These are phyloP conservation scores for Laspeyria flexula DNA, from an alignment of 2,888 invertebrate genomes.

Conservation along the genomic window DNA sequence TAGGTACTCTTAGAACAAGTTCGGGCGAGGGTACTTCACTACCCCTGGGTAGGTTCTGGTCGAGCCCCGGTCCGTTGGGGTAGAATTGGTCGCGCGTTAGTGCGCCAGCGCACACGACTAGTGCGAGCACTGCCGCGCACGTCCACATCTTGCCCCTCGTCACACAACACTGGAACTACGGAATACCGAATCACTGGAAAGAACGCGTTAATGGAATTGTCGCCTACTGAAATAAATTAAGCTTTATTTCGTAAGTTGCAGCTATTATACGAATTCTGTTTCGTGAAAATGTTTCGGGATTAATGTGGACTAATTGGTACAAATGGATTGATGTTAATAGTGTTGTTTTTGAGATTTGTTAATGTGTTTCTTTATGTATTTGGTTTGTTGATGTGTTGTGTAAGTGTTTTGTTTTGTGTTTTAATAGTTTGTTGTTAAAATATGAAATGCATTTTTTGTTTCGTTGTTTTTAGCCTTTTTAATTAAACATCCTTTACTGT, in stretches of 20 bases:
- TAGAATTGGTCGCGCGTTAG: conserved; percentile 86
- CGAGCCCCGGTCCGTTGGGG: conserved; percentile 85
- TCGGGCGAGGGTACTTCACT: conserved; percentile 89
- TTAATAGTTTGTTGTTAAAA: not conserved
- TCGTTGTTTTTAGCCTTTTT: not conserved
- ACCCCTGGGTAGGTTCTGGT: conserved; percentile 81
- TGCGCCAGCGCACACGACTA: conserved; percentile 65
- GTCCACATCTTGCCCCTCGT: conserved; percentile 71
- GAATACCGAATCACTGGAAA: conserved; percentile 43
- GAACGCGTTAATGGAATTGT: conserved; percentile 37
- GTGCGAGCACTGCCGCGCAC: conserved; percentile 68
- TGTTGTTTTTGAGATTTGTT: not conserved
- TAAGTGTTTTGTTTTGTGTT: not conserved
- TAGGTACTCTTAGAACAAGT: conserved; percentile 88
- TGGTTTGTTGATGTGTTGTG: not conserved
- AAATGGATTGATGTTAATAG: conserved; percentile 6
- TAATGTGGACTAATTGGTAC: conserved; percentile 20
- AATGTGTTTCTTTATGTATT: not conserved
- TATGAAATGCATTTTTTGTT: not conserved
- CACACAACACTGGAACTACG: conserved; percentile 52
- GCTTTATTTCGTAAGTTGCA: conserved; percentile 43
- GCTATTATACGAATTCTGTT: conserved; percentile 20
- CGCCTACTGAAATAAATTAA: conserved; percentile 42
- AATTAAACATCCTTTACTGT: not conserved
- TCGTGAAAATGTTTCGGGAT: conserved; percentile 26